phyloP scores from a whole-genome alignment of 2,113 vertebrate genomes.

The Eptesicus fuscus region DNA sequence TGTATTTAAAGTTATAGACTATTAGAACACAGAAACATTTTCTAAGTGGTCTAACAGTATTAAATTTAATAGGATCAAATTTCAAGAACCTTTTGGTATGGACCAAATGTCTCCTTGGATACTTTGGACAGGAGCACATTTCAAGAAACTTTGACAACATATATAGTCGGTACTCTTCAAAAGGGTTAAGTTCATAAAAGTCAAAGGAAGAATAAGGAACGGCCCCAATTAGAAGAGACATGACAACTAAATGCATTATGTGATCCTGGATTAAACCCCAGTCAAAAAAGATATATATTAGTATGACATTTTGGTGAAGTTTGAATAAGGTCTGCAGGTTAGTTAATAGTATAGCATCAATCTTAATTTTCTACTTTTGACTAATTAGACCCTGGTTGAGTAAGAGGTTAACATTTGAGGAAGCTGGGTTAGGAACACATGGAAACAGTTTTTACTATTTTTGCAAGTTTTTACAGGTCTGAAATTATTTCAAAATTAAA shows the following conservation, averaged over 20 bases:
- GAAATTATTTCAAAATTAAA: background rate
- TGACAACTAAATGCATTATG: background rate
- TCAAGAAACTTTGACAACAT: background rate
- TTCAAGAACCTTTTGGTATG: background rate
- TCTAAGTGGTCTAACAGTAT: background rate
- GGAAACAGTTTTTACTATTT: background rate
- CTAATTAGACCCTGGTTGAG: background rate
- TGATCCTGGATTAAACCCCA: background rate
- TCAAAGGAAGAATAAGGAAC: background rate
- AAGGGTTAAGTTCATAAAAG: background rate
- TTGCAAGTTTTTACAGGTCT: background rate
- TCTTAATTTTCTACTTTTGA: background rate
- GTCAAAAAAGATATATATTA: background rate
- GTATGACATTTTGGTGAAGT: background rate
- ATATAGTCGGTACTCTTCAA: background rate
- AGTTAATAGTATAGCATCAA: background rate
- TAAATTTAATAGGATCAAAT: background rate
- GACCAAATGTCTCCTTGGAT: background rate
- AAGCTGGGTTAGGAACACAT: background rate
- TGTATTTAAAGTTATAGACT: background rate
- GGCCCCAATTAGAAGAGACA: background rate
- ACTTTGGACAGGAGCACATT: background rate
- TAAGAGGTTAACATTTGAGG: background rate
- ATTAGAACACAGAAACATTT: background rate
- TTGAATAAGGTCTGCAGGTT: background rate